Conservation (phyloP, 2,113 vertebrate genomes). For the Dendropsophus ebraccatus region DNA sequence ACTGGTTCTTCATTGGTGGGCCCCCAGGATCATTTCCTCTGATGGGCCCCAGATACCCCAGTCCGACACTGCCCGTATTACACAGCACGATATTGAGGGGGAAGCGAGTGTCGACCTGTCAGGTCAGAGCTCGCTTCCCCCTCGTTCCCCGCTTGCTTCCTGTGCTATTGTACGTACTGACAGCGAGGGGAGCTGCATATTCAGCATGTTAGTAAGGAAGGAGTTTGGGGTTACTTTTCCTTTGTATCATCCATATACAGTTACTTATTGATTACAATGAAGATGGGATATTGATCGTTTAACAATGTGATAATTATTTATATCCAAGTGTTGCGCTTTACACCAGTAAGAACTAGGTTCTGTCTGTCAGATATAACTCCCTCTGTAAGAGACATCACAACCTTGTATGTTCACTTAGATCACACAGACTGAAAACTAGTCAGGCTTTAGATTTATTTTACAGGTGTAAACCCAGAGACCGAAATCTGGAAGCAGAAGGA, state of each 20-base stretch:
- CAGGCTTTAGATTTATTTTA: neutral
- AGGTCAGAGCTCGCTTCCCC: too few species aligned
- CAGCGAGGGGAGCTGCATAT: too few species aligned
- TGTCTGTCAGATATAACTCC: neutral
- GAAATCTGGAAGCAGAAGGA: neutral
- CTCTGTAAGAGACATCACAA: neutral
- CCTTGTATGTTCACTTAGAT: neutral
- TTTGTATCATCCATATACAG: neutral
- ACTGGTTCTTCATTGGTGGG: too few species aligned
- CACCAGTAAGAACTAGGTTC: neutral
- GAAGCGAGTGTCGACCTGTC: too few species aligned
- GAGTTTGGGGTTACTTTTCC: neutral
- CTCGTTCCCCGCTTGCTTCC: too few species aligned
- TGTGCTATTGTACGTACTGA: too few species aligned
- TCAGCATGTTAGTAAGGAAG: too few species aligned
- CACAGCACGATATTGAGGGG: too few species aligned
- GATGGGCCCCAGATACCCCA: too few species aligned
- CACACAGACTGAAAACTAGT: neutral
- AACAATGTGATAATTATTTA: conserved; percentile 76
- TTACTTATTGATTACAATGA: conserved; percentile 50
- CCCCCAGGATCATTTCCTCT: too few species aligned
- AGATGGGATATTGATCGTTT: conserved; percentile 68
- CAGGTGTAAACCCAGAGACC: neutral
- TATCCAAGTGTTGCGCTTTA: conserved; percentile 55
- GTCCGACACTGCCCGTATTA: too few species aligned